A percentile compares a stretch with the other conserved stretches of the same genome.
Conservation (phyloP, 2,113 vertebrate species). For the Osmerus eperlanus region DNA sequence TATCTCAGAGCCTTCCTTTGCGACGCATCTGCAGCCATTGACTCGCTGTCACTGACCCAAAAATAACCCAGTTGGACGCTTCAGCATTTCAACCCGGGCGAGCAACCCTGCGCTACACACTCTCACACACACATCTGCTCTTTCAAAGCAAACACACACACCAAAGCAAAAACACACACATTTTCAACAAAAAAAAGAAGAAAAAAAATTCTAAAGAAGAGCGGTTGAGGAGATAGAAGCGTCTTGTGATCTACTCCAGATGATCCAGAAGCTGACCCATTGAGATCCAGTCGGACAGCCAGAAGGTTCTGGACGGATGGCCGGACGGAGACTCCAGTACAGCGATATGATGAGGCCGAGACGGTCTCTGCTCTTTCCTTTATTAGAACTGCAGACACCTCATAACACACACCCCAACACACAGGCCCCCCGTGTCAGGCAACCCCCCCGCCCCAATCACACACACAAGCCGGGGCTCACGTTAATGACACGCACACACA, state of each 20-base stretch:
- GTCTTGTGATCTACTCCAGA: constrained; percentile 33
- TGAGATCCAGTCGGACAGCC: constrained; percentile 34
- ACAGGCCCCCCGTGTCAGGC: constrained; percentile 15
- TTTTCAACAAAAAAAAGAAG: not conserved
- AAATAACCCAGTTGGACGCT: constrained; percentile 73
- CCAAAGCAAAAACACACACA: not conserved
- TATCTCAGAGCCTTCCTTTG: constrained; percentile 81
- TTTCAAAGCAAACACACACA: constrained; percentile 2
- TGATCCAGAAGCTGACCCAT: constrained; percentile 54
- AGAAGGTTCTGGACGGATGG: constrained; percentile 19
- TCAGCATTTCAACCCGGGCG: constrained; percentile 67
- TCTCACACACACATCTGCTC: constrained; percentile 20
- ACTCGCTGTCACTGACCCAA: constrained; percentile 78
- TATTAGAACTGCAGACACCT: constrained; percentile 75
- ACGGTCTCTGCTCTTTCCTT: constrained; percentile 67
- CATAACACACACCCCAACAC: constrained; percentile 35
- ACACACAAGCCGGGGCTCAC: constrained; percentile 25
- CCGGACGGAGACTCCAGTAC: constrained; percentile 38
- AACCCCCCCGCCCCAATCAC: constrained; percentile 8
- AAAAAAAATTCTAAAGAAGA: not conserved
- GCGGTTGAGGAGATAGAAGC: not conserved
- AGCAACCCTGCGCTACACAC: constrained; percentile 53
- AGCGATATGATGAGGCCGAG: constrained; percentile 67
- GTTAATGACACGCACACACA: constrained; percentile 26
- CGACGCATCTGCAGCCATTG: constrained; percentile 85